phyloP scores from a whole-genome alignment of 2,113 vertebrate species.

The Oenanthe oenanthe region DNA sequence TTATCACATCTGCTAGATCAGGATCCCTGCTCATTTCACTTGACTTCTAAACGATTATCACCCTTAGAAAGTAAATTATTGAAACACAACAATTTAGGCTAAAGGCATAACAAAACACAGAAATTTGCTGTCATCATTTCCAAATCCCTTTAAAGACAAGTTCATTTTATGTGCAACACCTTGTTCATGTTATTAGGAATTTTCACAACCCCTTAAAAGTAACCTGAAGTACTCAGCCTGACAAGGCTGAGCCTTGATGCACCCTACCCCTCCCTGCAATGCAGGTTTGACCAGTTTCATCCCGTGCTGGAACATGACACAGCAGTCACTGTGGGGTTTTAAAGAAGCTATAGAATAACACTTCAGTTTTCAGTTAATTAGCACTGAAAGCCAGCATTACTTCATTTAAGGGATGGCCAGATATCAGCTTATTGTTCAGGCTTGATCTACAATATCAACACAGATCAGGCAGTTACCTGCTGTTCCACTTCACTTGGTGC shows the following conservation, averaged over 20 bases:
- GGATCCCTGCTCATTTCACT: not conserved
- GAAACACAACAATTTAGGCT: not conserved
- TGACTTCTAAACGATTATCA: not conserved
- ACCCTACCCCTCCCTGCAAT: not conserved
- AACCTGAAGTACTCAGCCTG: not conserved
- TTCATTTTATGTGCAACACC: not conserved
- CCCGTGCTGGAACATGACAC: not conserved
- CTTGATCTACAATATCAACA: not conserved
- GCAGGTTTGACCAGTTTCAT: not conserved
- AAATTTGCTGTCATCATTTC: not conserved
- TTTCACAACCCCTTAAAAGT: not conserved
- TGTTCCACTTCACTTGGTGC: constrained; percentile 84
- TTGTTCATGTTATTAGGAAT: not conserved
- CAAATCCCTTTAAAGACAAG: not conserved
- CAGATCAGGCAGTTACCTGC: constrained; percentile 78
- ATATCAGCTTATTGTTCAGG: not conserved
- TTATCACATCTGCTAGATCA: not conserved
- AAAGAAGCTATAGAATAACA: not conserved
- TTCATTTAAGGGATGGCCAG: not conserved
- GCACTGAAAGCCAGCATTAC: not conserved
- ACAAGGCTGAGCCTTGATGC: not conserved
- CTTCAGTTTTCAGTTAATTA: not conserved
- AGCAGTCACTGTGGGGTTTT: not conserved
- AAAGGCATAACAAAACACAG: not conserved
- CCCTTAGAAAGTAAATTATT: not conserved